Evolutionary conservation across 2,797 vertebrate genomes (phyloP).

Genomic region (Epinephelus coioides): DNA sequence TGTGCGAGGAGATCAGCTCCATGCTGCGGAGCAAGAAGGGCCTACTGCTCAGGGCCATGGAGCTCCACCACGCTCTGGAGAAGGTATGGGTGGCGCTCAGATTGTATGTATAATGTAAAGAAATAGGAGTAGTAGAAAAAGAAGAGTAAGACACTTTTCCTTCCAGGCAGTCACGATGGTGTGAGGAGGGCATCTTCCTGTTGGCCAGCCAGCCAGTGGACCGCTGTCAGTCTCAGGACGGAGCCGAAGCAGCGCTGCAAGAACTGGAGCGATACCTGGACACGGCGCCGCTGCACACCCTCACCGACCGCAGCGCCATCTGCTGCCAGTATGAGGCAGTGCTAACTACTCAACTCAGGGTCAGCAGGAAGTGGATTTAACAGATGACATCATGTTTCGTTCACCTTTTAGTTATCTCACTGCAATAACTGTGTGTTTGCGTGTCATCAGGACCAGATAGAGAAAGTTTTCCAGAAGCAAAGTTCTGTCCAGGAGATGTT

Average conservation of each 20-base stretch:
- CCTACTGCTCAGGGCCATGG: conserved; percentile 89
- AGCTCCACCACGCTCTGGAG: conserved; percentile 92
- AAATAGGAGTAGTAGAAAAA: too few species aligned
- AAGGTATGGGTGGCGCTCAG: conserved; percentile 81
- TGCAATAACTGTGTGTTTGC: not conserved
- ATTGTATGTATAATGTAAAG: too few species aligned
- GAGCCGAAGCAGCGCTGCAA: conserved; percentile 94
- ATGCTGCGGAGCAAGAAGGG: conserved; percentile 84
- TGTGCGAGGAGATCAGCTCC: conserved; percentile 84
- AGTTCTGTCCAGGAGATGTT: conserved; percentile 96
- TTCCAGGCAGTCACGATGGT: conserved; percentile 92
- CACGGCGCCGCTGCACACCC: conserved; percentile 86
- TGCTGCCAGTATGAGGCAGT: conserved; percentile 91
- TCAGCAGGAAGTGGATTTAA: conserved; percentile 56
- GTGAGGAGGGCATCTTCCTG: conserved; percentile 95
- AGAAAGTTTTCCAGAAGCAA: conserved; percentile 95
- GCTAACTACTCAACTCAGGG: conserved; percentile 91
- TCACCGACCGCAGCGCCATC: conserved; percentile 88
- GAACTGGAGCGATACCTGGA: conserved; percentile 96
- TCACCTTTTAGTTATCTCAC: not conserved
- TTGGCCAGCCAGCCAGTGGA: conserved; percentile 95
- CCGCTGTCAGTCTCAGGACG: conserved; percentile 97
- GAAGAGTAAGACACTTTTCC: too few species aligned
- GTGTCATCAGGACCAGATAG: conserved; percentile 90
- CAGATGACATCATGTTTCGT: not conserved